Evolutionary conservation across 2,888 invertebrate species (phyloP).

Genomic region (Troilus luridus): DNA sequence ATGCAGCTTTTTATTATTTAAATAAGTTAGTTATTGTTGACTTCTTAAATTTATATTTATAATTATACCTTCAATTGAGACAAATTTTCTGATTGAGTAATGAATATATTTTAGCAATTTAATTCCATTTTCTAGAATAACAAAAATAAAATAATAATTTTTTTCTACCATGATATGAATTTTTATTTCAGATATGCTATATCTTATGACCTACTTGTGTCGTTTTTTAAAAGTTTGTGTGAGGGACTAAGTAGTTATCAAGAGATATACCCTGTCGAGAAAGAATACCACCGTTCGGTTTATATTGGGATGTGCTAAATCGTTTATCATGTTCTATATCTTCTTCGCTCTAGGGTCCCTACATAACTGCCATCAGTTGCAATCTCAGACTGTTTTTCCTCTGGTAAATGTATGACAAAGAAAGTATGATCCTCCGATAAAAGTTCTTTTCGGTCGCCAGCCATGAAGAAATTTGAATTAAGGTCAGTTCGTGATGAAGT

Average conservation of each 20-base stretch:
- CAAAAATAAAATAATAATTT: too few relatives aligned
- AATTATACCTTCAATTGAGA: too few relatives aligned
- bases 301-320: neutral
- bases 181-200: too few relatives aligned
- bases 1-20: too few relatives aligned
- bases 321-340: constrained; percentile 24
- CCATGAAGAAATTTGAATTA: constrained; percentile 44
- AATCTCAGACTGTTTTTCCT: neutral
- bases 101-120: too few relatives aligned
- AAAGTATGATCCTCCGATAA: constrained; percentile 11
- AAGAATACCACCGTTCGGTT: neutral
- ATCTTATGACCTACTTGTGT: too few relatives aligned
- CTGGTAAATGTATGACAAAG: constrained; percentile 25
- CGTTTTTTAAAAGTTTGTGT: too few relatives aligned
- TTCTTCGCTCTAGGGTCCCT: neutral
- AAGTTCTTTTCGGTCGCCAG: constrained; percentile 15
- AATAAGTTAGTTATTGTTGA: neutral
- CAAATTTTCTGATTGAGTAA: too few relatives aligned
- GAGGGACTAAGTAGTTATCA: neutral
- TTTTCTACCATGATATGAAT: too few relatives aligned
- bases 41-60: too few relatives aligned
- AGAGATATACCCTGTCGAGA: neutral
- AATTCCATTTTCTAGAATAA: too few relatives aligned
- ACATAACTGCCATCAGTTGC: constrained; percentile 34
- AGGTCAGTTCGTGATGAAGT: constrained; percentile 49